A percentile compares a stretch with the other conserved stretches of the same genome.
Evolutionary conservation across 2,888 invertebrate species (phyloP).

Genomic region (Pristionchus exspectatus): DNA sequence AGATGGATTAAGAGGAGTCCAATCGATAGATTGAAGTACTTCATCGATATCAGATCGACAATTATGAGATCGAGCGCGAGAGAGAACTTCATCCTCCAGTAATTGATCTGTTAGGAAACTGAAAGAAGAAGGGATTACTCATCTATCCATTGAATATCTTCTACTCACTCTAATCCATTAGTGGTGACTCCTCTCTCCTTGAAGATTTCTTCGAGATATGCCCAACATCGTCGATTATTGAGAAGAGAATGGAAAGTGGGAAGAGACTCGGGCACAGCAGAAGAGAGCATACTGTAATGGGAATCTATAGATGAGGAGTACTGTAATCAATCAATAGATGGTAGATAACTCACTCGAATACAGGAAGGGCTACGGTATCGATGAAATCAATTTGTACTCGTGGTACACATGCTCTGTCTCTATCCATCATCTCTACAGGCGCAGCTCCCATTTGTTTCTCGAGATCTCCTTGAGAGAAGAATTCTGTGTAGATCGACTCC

Average conservation of each 20-base stretch:
- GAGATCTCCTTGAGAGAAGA: slow-evolving; percentile 90
- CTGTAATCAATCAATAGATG: neutral
- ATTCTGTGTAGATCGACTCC: slow-evolving; percentile 88
- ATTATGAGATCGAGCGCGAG: neutral
- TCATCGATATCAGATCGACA: neutral
- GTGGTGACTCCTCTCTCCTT: slow-evolving; percentile 52
- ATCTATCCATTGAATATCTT: neutral
- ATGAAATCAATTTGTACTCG: slow-evolving; percentile 88
- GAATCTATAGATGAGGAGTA: neutral
- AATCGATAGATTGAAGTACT: slow-evolving; percentile 19
- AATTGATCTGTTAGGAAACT: slow-evolving; percentile 8
- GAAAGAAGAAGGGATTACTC: neutral
- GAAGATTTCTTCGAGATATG: slow-evolving; percentile 42
- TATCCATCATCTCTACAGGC: slow-evolving; percentile 86
- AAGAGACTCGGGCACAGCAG: slow-evolving; percentile 72
- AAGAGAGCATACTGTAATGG: slow-evolving; percentile 71
- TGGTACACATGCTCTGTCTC: slow-evolving; percentile 89
- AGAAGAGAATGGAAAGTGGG: slow-evolving; percentile 72
- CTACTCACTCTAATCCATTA: slow-evolving; percentile 50
- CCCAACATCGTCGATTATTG: slow-evolving; percentile 74
- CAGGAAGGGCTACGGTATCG: slow-evolving; percentile 82
- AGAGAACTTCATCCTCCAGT: slow-evolving; percentile 39
- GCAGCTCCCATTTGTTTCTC: slow-evolving; percentile 87
- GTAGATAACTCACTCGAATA: slow-evolving; percentile 79
- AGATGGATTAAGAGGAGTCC: slow-evolving; percentile 30